Percentiles rank a stretch among this genome's conserved stretches.
phyloP scores from a whole-genome alignment of 2,113 vertebrate species.

The Thryonomys swinderianus region DNA sequence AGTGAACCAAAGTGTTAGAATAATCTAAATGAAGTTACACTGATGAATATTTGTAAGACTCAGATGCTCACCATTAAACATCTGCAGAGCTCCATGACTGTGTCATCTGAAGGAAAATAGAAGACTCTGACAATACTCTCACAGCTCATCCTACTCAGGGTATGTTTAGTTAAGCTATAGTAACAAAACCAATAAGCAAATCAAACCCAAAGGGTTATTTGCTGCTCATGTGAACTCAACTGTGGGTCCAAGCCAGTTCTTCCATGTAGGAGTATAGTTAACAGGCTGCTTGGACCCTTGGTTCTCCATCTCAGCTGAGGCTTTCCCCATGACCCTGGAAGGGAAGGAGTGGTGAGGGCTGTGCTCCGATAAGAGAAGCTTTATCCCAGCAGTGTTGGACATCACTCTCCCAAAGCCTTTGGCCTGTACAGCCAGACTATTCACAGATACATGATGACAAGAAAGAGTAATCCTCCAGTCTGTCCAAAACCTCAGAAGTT shows the following conservation, averaged over 20 bases:
- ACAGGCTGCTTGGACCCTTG: not conserved
- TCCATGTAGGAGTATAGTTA: not conserved
- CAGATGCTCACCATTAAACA: not conserved
- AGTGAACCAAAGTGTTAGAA: not conserved
- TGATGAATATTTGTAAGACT: not conserved
- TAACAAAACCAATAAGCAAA: conserved; percentile 8
- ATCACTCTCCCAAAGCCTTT: not conserved
- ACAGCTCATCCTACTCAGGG: not conserved
- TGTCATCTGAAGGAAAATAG: not conserved
- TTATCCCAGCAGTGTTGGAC: not conserved
- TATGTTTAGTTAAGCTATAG: not conserved
- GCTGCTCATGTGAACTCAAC: not conserved
- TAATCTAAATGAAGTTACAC: not conserved
- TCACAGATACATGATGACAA: not conserved
- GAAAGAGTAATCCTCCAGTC: not conserved
- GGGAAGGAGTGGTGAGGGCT: not conserved
- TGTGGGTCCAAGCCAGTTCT: not conserved
- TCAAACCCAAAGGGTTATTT: not conserved
- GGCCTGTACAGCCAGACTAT: not conserved
- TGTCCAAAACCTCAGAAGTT: not conserved
- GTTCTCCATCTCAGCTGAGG: not conserved
- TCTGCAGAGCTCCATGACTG: not conserved
- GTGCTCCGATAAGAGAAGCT: not conserved
- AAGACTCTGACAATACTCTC: not conserved
- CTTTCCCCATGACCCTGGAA: not conserved